These are phyloP conservation scores for Sepioteuthis lessoniana DNA, from an alignment of 2,888 invertebrate species.

Conservation along the genomic window DNA sequence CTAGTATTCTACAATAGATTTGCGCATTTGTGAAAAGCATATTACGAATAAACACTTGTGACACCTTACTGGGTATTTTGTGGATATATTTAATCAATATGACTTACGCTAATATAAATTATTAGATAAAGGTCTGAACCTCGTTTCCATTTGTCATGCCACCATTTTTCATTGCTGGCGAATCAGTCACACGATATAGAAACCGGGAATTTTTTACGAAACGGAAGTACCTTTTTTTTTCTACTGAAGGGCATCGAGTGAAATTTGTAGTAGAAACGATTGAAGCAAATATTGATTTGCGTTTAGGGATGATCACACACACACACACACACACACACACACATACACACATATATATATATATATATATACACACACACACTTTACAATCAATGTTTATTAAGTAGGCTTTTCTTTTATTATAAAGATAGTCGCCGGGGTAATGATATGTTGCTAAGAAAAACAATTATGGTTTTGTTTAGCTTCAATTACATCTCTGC, in stretches of 20 bases:
- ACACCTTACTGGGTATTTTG: background rate
- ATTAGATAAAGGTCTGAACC: background rate
- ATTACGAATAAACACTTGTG: background rate
- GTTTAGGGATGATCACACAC: background rate
- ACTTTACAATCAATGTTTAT: background rate
- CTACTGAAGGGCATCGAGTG: background rate
- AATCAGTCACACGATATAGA: background rate
- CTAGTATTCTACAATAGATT: too few relatives aligned
- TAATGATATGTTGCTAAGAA: background rate
- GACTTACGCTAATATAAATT: background rate
- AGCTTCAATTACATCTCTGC: background rate
- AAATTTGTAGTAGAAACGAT: background rate
- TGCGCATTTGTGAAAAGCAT: background rate
- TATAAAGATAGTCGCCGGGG: background rate
- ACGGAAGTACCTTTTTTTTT: slow-evolving; percentile 2
- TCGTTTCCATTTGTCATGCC: background rate
- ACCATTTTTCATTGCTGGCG: background rate
- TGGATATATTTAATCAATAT: background rate
- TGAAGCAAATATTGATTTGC: background rate
- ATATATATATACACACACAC: background rate
- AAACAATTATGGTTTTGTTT: background rate
- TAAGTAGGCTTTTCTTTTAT: background rate
- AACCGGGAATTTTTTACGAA: background rate
- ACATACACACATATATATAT: too few relatives aligned
- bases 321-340: background rate